Evolutionary conservation across 2,888 invertebrate species (phyloP).

Genomic region (Andricus curvator): DNA sequence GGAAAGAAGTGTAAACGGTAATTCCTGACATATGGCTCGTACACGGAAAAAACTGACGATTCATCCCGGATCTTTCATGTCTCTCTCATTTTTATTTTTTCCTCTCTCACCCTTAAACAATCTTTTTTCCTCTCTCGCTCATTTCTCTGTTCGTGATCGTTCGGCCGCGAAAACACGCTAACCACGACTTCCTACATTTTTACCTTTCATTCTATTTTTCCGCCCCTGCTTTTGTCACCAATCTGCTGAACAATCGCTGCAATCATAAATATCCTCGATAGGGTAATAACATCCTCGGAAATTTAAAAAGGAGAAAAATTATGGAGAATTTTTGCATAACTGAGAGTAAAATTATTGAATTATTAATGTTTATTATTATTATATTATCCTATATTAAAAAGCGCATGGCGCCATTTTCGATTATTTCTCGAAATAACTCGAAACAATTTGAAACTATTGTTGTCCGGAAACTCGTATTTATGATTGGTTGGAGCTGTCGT

Average conservation of each 20-base stretch:
- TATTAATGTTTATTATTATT: too few species aligned
- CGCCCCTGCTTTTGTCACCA: background rate
- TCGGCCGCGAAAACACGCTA: slow-evolving; percentile 70
- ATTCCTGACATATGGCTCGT: slow-evolving; percentile 53
- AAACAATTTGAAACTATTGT: too few species aligned
- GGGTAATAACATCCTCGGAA: too few species aligned
- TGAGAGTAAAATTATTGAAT: too few species aligned
- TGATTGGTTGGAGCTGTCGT: too few species aligned
- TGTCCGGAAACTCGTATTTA: too few species aligned
- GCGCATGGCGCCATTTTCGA: too few species aligned
- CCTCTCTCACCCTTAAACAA: slow-evolving; percentile 45
- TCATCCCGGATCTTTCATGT: slow-evolving; percentile 64
- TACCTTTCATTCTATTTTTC: slow-evolving; percentile 58
- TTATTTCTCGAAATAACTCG: too few species aligned
- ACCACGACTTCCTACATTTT: slow-evolving; percentile 68
- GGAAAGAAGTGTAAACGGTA: slow-evolving; percentile 46
- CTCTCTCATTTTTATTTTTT: slow-evolving; percentile 43
- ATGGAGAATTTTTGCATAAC: too few species aligned
- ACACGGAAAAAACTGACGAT: slow-evolving; percentile 63
- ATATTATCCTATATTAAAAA: too few species aligned
- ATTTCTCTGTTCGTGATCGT: slow-evolving; percentile 58
- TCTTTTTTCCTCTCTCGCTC: slow-evolving; percentile 23
- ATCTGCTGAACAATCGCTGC: background rate
- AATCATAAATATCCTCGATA: too few species aligned
- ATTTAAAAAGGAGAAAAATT: too few species aligned